Evolutionary conservation across 2,113 vertebrate genomes (phyloP).

Genomic region (Zosterops hypoxanthus): DNA sequence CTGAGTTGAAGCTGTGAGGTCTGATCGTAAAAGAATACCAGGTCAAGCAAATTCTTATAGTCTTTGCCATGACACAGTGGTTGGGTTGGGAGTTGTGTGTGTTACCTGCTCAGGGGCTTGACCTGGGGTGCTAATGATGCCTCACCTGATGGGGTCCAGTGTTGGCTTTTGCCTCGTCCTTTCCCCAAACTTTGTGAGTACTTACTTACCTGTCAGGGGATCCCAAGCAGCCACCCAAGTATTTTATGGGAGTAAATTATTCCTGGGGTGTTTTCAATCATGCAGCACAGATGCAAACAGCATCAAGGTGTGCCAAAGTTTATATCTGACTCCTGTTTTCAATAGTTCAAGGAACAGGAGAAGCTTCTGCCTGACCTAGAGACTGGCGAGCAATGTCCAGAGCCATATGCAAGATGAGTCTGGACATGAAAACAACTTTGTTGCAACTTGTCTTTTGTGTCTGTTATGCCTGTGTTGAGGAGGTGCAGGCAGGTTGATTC

Average conservation of each 20-base stretch:
- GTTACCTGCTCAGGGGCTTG: not conserved
- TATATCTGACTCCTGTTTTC: not conserved
- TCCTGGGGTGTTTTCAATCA: not conserved
- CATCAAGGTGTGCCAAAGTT: not conserved
- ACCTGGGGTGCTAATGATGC: not conserved
- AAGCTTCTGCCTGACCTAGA: not conserved
- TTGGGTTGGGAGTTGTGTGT: not conserved
- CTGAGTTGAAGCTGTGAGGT: not conserved
- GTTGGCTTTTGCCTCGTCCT: not conserved
- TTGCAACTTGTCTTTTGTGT: not conserved
- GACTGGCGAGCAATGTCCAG: not conserved
- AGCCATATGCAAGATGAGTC: not conserved
- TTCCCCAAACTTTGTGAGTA: not conserved
- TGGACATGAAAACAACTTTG: not conserved
- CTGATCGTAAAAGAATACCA: not conserved
- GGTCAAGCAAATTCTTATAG: not conserved
- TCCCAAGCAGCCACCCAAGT: not conserved
- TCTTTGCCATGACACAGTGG: not conserved
- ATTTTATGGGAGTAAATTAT: not conserved
- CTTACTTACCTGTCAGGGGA: not conserved
- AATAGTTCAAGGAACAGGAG: not conserved
- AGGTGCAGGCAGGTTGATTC: not conserved
- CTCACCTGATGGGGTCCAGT: not conserved
- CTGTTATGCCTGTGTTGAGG: not conserved
- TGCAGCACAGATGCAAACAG: not conserved